These are phyloP conservation scores for Dromococcyx pavoninus DNA, from an alignment of 2,797 vertebrate genomes.

Conservation along the genomic window DNA sequence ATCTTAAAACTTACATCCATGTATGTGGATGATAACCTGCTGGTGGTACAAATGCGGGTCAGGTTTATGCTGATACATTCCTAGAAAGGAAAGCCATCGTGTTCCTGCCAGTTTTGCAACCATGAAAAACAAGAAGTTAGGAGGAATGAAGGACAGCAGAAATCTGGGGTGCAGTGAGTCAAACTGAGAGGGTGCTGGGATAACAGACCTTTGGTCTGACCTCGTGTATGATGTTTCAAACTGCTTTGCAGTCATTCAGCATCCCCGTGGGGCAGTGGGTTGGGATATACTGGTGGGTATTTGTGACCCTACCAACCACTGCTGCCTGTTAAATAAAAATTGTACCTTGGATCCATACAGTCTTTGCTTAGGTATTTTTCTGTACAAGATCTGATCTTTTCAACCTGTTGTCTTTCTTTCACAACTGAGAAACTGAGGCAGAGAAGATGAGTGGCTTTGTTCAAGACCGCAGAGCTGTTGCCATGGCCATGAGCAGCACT, in stretches of 20 bases:
- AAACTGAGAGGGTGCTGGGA: background rate
- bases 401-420: background rate
- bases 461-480: background rate
- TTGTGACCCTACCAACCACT: background rate
- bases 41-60: background rate
- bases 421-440: background rate
- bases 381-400: background rate
- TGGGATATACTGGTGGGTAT: background rate
- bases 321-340: background rate
- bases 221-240: background rate
- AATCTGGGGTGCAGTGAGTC: background rate
- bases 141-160: background rate
- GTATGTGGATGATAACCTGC: background rate
- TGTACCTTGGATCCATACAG: background rate
- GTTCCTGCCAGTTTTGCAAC: background rate
- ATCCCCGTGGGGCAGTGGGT: background rate
- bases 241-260: background rate
- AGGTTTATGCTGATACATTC: background rate
- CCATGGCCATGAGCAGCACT: background rate
- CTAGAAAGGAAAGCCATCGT: background rate
- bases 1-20: background rate
- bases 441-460: background rate
- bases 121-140: background rate
- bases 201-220: background rate
- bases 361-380: background rate